A percentile compares a stretch with the other conserved stretches of the same genome.
Evolutionary conservation across 1,140 invertebrate genomes (phyloP).

Genomic region (Semibalanus balanoides): DNA sequence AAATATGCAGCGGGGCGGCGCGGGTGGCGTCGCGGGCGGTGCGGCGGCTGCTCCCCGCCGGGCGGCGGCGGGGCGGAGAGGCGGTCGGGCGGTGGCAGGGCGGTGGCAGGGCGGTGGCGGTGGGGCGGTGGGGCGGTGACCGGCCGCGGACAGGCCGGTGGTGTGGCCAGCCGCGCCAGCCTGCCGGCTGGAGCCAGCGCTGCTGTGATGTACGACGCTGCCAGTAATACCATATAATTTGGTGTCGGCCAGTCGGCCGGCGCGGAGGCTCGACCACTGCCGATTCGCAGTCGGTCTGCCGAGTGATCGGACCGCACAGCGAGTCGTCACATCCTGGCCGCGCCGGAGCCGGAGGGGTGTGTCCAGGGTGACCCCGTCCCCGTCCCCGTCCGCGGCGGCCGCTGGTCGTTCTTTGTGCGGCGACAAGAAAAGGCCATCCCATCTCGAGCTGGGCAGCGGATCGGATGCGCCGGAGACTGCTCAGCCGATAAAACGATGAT

Average conservation of each 20-base stretch:
- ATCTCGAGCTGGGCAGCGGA: not conserved
- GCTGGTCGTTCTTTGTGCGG: not conserved
- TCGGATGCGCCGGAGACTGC: not conserved
- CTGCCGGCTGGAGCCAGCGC: no score
- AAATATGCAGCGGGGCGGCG: not conserved
- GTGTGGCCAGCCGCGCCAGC: no score
- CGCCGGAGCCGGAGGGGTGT: no score
- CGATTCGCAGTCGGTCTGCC: not conserved
- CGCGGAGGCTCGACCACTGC: not conserved
- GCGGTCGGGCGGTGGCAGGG: no score
- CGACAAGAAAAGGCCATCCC: slow-evolving; percentile 1
- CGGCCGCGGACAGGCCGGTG: not conserved
- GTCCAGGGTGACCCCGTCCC: no score
- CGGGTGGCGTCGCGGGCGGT: no score
- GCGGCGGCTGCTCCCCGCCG: not conserved
- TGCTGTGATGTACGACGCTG: not conserved
- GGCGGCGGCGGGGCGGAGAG: no score
- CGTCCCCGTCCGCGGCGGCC: no score
- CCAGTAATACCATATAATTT: slow-evolving; percentile 2
- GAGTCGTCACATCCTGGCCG: no score
- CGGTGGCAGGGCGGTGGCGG: no score
- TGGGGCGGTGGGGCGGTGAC: not conserved
- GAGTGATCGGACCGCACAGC: no score
- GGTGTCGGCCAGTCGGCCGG: no score
- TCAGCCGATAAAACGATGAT: not conserved